Conservation (phyloP, 2,797 vertebrate species). For the Catamblyrhynchus diadema region DNA sequence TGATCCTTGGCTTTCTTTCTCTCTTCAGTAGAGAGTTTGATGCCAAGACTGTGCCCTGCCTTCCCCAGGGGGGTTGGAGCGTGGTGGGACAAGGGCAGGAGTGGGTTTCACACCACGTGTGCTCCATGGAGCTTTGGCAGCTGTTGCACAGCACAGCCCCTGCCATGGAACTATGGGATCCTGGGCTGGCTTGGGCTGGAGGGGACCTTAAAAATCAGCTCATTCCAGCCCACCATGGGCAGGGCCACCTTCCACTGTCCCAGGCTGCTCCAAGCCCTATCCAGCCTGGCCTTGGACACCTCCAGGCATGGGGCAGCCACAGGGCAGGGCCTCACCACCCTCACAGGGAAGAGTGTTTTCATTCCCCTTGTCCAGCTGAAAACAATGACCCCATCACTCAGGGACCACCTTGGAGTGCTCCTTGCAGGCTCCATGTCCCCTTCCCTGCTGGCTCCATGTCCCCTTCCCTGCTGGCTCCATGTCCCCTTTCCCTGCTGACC, state of each 20-base stretch:
- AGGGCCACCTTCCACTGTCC: neutral
- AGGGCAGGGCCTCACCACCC: neutral
- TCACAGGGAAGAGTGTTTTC: neutral
- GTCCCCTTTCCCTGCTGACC: too few species aligned
- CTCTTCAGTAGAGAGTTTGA: neutral
- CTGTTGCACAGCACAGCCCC: neutral
- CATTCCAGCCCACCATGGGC: neutral
- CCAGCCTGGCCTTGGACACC: neutral
- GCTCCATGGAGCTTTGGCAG: neutral
- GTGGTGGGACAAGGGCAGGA: neutral
- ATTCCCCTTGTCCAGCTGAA: rapidly evolving
- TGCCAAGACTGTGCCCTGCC: neutral
- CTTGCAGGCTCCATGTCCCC: neutral
- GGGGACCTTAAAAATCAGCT: neutral
- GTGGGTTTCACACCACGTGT: neutral
- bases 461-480: too few species aligned
- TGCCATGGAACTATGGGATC: neutral
- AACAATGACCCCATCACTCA: neutral
- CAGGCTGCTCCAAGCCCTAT: neutral
- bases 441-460: too few species aligned
- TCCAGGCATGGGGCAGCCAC: neutral
- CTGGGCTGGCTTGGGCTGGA: neutral
- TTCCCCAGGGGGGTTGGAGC: neutral
- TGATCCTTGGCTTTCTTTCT: neutral
- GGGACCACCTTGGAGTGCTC: neutral